phyloP scores from a whole-genome alignment of 2,888 invertebrate species.

The Zygaena filipendulae region DNA sequence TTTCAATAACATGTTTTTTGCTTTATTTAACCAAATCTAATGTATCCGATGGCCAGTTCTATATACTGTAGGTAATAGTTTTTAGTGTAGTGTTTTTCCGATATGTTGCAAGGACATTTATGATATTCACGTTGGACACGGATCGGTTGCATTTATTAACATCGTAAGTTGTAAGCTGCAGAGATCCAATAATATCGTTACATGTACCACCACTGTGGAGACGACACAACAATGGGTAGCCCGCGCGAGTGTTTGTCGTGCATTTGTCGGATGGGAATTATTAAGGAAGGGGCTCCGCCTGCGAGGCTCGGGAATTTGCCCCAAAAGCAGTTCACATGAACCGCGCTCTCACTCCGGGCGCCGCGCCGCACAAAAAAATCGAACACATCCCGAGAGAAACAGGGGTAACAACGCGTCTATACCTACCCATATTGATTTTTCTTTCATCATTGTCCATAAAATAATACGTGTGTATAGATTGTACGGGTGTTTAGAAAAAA shows the following conservation, averaged over 20 bases:
- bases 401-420: slow-evolving; percentile 63
- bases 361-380: slow-evolving; percentile 62
- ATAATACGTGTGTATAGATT: too few relatives aligned
- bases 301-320: slow-evolving; percentile 68
- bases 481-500: too few relatives aligned
- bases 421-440: slow-evolving; percentile 65
- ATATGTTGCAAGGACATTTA: too few relatives aligned
- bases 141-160: too few relatives aligned
- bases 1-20: too few relatives aligned
- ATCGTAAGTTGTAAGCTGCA: too few relatives aligned
- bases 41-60: too few relatives aligned
- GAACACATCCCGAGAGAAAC: slow-evolving; percentile 67
- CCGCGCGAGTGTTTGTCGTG: slow-evolving; percentile 66
- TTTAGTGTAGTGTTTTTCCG: too few relatives aligned
- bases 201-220: slow-evolving; percentile 44
- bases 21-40: too few relatives aligned
- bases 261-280: slow-evolving; percentile 67
- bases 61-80: too few relatives aligned
- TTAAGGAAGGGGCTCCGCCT: slow-evolving; percentile 64
- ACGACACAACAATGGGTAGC: slow-evolving; percentile 42
- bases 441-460: slow-evolving; percentile 62
- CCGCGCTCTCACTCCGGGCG: slow-evolving; percentile 63
- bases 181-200: slow-evolving; percentile 44
- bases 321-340: slow-evolving; percentile 69
- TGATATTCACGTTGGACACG: too few relatives aligned